Base-by-base conservation (phyloP, 2,888 invertebrate species). In the Oscheius myriophilus region DNA sequence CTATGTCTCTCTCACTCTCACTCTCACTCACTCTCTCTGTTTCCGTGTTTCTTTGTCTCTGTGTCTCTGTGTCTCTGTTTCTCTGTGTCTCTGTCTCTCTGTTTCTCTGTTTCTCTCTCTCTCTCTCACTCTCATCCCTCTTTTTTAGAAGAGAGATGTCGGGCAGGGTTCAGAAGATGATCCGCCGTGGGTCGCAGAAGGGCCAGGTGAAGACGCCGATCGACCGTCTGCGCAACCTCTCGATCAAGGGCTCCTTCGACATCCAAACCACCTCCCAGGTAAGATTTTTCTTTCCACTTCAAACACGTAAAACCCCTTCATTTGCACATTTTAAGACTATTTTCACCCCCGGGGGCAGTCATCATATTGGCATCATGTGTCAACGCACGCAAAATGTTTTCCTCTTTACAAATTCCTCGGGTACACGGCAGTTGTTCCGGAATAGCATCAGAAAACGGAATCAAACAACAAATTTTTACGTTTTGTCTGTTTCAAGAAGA, bases 171-270 rank as follows among this genome's bases (percentile, higher is more conserved):
- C 21, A 23, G 54, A 62, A 43, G 21, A 9, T 55, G 26, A 63
- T 55, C 55, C 25, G 52, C 16, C 45, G 69, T 55, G 72, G 66
- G 52, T 52, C 51, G 41, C 11, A 53, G 64, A 53, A 57, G 49
- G 62, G 69, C 49, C 58, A 69, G 62, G 69, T 69, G 61, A 54
- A 46, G 26, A 65, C 70, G 33, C 70, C 70, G n/a, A 58, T 70
- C 59, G 72, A 75, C 33, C 54, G 68, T 42, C 70, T 75, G 53
- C 66, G 67, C 43, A 54, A 69, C 59, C 57, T 72, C 63, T 68
- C 72, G 45, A 57, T 72, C 58, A 70, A 70, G 49, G 70, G 65
- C 26, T 69, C 70, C 45, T 63, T 70, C 55, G 74, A 75, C 52
- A 51, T 75, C 16, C 57, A 68, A 33, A 67, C 69, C 59, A 49